phyloP scores from a whole-genome alignment of 2,113 vertebrate genomes.

The Catharus fuscescens region DNA sequence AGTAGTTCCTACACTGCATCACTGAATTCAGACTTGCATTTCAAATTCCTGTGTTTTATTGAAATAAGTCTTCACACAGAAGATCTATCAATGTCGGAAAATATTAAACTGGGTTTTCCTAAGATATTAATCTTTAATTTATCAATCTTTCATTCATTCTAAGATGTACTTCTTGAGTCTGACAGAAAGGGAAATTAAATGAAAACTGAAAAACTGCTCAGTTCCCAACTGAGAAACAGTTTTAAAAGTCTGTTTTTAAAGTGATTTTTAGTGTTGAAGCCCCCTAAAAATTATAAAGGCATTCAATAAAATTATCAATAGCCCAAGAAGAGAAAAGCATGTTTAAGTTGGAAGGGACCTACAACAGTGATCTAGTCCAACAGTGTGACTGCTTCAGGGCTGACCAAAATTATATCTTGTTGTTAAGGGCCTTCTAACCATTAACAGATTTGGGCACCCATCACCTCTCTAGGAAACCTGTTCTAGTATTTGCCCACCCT shows the following conservation, averaged over 20 bases:
- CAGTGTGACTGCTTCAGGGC: accelerated
- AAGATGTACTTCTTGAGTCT: background rate
- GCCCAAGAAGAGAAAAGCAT: background rate
- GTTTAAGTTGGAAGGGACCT: background rate
- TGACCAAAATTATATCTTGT: background rate
- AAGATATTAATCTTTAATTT: background rate
- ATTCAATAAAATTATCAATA: background rate
- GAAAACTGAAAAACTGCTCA: background rate
- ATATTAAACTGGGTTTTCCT: background rate
- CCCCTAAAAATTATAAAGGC: background rate
- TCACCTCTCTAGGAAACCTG: background rate
- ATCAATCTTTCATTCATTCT: background rate
- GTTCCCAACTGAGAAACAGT: background rate
- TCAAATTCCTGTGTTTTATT: background rate
- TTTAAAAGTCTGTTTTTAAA: background rate
- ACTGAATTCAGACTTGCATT: background rate
- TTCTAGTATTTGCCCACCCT: background rate
- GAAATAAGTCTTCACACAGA: background rate
- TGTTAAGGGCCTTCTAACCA: background rate
- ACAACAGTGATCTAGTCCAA: background rate
- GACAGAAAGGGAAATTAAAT: background rate
- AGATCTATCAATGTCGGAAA: background rate
- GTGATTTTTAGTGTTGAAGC: background rate
- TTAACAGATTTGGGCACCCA: accelerated
- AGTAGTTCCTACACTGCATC: background rate